Evolutionary conservation across 2,113 vertebrate species (phyloP), one percentile per base, ranked within the genome.

Genomic region (Sisor rabdophorus): DNA sequence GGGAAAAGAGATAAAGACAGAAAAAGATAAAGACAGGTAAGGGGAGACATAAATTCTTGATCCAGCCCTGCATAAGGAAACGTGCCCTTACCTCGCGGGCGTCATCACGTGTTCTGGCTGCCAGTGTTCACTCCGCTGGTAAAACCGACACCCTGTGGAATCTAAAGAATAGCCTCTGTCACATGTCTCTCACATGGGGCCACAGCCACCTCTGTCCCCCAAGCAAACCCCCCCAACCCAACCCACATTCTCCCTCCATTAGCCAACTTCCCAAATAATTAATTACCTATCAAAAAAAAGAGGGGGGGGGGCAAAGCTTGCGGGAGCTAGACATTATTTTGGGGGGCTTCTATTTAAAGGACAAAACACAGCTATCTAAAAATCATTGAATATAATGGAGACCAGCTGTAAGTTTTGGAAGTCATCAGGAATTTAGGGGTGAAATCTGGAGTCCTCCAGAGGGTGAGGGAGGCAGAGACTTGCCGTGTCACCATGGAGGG

Each of bases 151-250:
- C 91, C 93, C 94, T 95, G 93, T 89, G 94, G 94, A 95, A 92
- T 94, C 94, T 95, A 92, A 94, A 95, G 93, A 95, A 95, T 92
- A 95, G 94, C 94, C 94, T 95, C 94, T 95, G 93, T 95, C 93
- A 95, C 93, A 92, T 90, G 93, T 92, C 91, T 89, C 92, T 94
- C 93, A 93, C 92, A 91, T 92, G 91, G 84, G 93, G 89, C 4
- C 78, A 80, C 78, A 85, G 85, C 73, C 80, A 87, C 58, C 81
- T 79, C 76, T 64, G 71, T 55, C 64, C 76, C 65, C 75, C 67
- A 26, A 65, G 58, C 67, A 72, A 44, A 80, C 55, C 36, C 48
- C n/a, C 47, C 40, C 32, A 50, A 30, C 26, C 75, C 55, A 40
- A 61, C 19, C 55, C 67, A 59, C 61, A 20, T 11, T 47, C 63